Percentiles rank a stretch among this genome's conserved stretches.
phyloP scores from a whole-genome alignment of 2,113 vertebrate genomes.

The Callocephalon fimbriatum region DNA sequence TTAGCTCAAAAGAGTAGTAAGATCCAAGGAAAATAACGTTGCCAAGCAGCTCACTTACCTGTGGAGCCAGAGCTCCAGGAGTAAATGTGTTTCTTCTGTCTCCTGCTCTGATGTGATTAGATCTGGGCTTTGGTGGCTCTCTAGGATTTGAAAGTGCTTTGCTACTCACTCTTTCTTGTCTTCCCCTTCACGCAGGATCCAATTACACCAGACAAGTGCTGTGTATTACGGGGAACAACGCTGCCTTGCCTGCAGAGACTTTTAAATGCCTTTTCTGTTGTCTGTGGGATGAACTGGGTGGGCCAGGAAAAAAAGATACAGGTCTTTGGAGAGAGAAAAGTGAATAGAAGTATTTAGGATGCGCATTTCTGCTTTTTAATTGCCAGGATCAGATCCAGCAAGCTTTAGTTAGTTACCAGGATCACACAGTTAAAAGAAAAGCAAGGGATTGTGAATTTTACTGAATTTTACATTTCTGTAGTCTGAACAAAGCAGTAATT shows the following conservation, averaged over 20 bases:
- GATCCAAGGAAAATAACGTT: neutral
- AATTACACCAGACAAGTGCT: neutral
- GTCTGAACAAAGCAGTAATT: neutral
- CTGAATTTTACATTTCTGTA: neutral
- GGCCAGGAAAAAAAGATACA: neutral
- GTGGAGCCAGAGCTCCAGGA: neutral
- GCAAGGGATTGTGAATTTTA: neutral
- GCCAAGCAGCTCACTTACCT: neutral
- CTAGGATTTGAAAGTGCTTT: neutral
- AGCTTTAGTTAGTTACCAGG: neutral
- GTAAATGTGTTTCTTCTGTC: neutral
- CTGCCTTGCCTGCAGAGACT: neutral
- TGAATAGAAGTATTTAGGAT: neutral
- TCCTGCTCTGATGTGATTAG: constrained; percentile 2
- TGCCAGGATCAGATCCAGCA: neutral
- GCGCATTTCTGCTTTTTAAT: neutral
- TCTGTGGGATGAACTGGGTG: neutral
- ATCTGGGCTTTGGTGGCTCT: constrained; percentile 21
- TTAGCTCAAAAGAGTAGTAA: neutral
- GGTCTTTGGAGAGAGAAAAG: neutral
- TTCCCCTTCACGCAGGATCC: neutral
- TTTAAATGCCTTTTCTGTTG: neutral
- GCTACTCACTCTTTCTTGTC: neutral
- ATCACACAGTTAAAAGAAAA: neutral
- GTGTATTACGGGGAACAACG: neutral